Conservation (phyloP, 2,888 invertebrate genomes). For the Meghimatium bilineatum region DNA sequence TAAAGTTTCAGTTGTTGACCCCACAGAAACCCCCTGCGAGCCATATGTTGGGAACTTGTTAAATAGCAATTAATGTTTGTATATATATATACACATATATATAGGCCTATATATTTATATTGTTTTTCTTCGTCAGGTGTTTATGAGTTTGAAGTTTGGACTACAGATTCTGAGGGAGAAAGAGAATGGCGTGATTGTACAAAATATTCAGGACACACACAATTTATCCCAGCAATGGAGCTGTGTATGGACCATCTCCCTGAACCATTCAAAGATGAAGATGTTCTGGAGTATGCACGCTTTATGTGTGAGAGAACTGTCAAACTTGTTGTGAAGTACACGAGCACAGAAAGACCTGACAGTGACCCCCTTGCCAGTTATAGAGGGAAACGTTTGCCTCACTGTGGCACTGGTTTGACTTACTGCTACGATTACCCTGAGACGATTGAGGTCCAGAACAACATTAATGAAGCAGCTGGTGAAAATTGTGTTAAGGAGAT, state of each 20-base stretch:
- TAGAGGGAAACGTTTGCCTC: neutral
- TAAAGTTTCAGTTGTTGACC: too few species aligned
- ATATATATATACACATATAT: too few species aligned
- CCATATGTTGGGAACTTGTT: too few species aligned
- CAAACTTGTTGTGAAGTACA: neutral
- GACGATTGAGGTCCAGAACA: neutral
- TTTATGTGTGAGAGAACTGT: neutral
- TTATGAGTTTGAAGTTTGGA: conserved; percentile 24
- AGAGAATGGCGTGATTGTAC: conserved; percentile 16
- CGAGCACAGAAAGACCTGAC: conserved; percentile 21
- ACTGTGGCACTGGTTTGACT: conserved; percentile 14
- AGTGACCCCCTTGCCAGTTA: neutral
- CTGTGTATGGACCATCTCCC: conserved; percentile 7
- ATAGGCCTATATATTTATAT: neutral
- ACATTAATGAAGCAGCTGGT: neutral
- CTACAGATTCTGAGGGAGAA: conserved; percentile 3
- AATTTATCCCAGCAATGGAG: conserved; percentile 19
- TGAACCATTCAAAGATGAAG: neutral
- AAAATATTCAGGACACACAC: conserved; percentile 31
- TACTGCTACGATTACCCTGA: neutral
- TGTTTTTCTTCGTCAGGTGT: neutral
- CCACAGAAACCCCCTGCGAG: too few species aligned
- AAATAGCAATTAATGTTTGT: too few species aligned
- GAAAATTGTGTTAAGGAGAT: neutral
- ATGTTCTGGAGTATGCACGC: conserved; percentile 1